These are phyloP conservation scores for Lamprotornis superbus DNA, from an alignment of 2,113 vertebrate genomes.

Conservation along the genomic window DNA sequence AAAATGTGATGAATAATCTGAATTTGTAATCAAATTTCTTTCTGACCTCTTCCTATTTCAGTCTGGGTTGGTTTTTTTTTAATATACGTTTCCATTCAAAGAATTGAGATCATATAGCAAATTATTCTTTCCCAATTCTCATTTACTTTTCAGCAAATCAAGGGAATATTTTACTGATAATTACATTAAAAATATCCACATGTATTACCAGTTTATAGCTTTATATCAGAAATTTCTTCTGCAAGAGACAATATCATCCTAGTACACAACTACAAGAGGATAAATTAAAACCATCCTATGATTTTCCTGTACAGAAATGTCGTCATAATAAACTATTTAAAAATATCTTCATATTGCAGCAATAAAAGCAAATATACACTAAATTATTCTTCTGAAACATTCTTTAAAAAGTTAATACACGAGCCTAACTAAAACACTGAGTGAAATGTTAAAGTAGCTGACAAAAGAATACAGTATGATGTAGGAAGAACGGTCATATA, in stretches of 20 bases:
- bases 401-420: slow-evolving; percentile 7
- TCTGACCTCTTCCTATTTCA: neutral
- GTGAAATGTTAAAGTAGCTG: neutral
- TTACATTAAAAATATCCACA: neutral
- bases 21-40: neutral
- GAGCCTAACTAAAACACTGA: neutral
- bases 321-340: neutral
- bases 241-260: neutral
- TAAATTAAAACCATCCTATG: neutral
- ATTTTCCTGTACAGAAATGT: neutral
- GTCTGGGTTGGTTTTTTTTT: neutral
- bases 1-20: neutral
- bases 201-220: neutral
- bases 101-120: neutral
- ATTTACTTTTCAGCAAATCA: slow-evolving; percentile 14
- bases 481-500: neutral
- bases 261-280: neutral
- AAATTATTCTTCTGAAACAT: slow-evolving; percentile 15
- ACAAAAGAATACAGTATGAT: neutral
- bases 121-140: neutral
- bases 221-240: neutral
- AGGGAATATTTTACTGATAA: slow-evolving; percentile 21
- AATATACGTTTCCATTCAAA: neutral
- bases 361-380: slow-evolving; percentile 33
- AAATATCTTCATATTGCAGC: slow-evolving; percentile 21